Evolutionary conservation across 2,888 invertebrate species (phyloP).

Genomic region (Gasteruption jaculator): DNA sequence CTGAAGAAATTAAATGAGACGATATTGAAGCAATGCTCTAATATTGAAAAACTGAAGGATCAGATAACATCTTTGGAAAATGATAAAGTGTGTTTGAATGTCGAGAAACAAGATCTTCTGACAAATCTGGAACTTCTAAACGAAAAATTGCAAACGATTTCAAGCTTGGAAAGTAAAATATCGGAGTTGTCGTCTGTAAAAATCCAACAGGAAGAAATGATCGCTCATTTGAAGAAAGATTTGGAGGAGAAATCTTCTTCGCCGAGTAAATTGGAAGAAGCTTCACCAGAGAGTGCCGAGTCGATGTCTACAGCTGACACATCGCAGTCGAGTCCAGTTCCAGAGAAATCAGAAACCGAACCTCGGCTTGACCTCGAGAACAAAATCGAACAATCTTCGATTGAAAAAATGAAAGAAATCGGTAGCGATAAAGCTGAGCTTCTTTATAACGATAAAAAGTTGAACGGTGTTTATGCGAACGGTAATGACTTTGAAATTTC

Average conservation of each 20-base stretch:
- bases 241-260: constrained; percentile 12
- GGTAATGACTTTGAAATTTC: no score
- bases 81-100: no score
- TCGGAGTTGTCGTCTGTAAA: constrained; percentile 6
- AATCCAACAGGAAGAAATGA: background rate
- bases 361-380: background rate
- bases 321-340: background rate
- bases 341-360: no score
- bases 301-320: constrained; percentile 1
- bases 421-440: no score
- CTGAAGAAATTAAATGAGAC: constrained; percentile 2
- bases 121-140: background rate
- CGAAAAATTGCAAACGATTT: background rate
- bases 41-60: no score
- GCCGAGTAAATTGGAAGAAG: constrained; percentile 13
- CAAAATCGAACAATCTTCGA: no score
- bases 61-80: no score
- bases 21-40: no score
- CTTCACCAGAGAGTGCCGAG: constrained; percentile 19
- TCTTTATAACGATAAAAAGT: no score
- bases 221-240: background rate
- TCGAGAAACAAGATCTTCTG: no score
- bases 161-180: constrained; percentile 1
- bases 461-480: no score
- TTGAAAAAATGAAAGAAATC: no score